Conservation (phyloP, 2,888 invertebrate genomes). For the Carterocephalus palaemon region DNA sequence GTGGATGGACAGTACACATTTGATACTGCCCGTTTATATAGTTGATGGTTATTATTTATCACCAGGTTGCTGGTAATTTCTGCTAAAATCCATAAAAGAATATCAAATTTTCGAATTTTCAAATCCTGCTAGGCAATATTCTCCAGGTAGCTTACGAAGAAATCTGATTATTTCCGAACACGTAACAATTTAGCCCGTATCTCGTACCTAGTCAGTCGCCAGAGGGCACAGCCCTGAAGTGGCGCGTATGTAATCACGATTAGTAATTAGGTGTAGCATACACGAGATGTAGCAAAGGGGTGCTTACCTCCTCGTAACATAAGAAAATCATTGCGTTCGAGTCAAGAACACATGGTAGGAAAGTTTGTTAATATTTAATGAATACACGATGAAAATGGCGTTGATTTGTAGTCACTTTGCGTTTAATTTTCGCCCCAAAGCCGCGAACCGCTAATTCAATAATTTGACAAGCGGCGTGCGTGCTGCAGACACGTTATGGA, state of each 20-base stretch:
- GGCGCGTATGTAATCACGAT: constrained; percentile 67
- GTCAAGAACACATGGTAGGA: constrained; percentile 74
- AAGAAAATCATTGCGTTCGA: constrained; percentile 45
- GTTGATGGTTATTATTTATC: too few species aligned
- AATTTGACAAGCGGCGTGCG: constrained; percentile 51
- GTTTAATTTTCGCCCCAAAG: constrained; percentile 60
- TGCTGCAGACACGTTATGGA: constrained; percentile 33
- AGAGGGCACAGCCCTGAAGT: constrained; percentile 16
- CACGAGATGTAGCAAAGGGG: constrained; percentile 33
- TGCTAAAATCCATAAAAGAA: too few species aligned
- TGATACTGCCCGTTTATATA: too few species aligned
- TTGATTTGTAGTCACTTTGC: constrained; percentile 67
- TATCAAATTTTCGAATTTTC: too few species aligned
- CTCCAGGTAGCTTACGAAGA: too few species aligned
- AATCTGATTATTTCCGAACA: too few species aligned
- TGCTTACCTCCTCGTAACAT: constrained; percentile 32
- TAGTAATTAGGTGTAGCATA: constrained; percentile 63
- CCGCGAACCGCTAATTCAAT: constrained; percentile 64
- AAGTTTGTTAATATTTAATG: constrained; percentile 77
- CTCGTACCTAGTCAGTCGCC: neutral
- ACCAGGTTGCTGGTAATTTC: too few species aligned
- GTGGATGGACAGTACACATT: too few species aligned
- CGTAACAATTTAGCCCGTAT: too few species aligned
- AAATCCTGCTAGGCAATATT: too few species aligned
- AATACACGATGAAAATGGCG: constrained; percentile 46